Evolutionary conservation across 1,140 invertebrate genomes (phyloP), one percentile per base, ranked within the genome.

Genomic region (Harpegnathos saltator): DNA sequence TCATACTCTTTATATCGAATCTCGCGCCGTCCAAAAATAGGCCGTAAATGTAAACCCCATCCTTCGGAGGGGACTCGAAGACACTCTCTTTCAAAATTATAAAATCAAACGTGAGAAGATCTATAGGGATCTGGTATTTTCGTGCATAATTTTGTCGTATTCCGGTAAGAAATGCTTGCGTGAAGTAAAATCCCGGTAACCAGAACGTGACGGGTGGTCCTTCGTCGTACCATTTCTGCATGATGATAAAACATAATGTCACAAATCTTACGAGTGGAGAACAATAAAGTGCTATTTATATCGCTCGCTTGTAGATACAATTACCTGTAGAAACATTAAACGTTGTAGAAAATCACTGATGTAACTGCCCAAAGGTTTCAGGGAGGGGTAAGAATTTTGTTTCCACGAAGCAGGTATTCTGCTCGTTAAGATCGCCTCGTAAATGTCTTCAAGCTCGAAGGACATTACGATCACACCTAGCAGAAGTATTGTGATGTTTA

Each of bases 141-240:
- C 98, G 95, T 5, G 98, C 98, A 94, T 96, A 99, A 94, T 99
- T 99, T 94, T 99, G 98, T 88, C 98, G 96, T 19, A 97, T 97
- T 29, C 98, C 98, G 7, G 98, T 99, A 17, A 99, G 95, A 94
- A 99, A 99, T 7, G 98, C 98, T 95, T 99, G 98, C 0, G 98
- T 98, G 92, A 99, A 99, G 92, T 97, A 99, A 93, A 99, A 99
- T 22, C 98, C 98, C 0, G 98, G 98, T 44, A 99, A 94, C 98
- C 98, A 99, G 93, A 97, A 99, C 12, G 97, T 96, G 3, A 94
- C 82, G 0, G 98, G 98, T 19, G 97, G 96, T 9, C 98, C 98
- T 83, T 97, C 89, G 17, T 97, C 95, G 86, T 96, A 97, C 98
- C 98, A 99, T 88, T 96, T 95, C 96, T 98, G 90, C 29, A 87